These are phyloP conservation scores for Propithecus deckenii DNA, from an alignment of 2,797 vertebrate genomes.

Conservation along the genomic window DNA sequence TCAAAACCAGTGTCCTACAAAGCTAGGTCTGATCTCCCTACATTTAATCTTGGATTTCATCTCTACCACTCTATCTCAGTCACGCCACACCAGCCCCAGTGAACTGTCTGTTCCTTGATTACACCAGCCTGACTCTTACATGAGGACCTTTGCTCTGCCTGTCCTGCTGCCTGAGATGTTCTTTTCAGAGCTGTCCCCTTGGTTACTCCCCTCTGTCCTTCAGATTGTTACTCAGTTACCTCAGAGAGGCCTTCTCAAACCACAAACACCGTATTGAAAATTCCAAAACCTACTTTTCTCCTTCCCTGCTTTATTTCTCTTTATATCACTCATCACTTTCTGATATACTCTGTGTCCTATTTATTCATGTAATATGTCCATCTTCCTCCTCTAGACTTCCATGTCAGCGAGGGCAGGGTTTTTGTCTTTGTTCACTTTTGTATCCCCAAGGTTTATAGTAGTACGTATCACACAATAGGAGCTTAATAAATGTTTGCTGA, in stretches of 20 bases:
- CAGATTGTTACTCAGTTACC: background rate
- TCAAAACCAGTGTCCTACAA: background rate
- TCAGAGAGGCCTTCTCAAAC: background rate
- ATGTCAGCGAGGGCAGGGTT: background rate
- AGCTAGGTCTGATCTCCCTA: background rate
- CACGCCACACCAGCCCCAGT: background rate
- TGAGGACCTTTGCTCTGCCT: background rate
- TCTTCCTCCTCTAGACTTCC: background rate
- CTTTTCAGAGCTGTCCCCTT: background rate
- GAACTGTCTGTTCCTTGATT: background rate
- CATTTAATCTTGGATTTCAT: background rate
- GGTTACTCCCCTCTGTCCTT: background rate
- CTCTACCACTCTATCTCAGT: background rate
- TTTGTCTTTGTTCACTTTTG: background rate
- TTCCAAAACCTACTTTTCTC: background rate
- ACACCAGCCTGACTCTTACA: background rate
- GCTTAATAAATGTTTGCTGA: background rate
- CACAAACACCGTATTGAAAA: background rate
- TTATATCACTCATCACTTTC: background rate
- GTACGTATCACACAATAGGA: background rate
- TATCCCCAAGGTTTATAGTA: background rate
- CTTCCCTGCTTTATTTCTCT: background rate
- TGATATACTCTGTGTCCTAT: background rate
- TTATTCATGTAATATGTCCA: background rate
- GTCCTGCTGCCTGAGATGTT: background rate